Conservation (phyloP, 2,797 vertebrate species). For the Scolopax bukidnonensis region DNA sequence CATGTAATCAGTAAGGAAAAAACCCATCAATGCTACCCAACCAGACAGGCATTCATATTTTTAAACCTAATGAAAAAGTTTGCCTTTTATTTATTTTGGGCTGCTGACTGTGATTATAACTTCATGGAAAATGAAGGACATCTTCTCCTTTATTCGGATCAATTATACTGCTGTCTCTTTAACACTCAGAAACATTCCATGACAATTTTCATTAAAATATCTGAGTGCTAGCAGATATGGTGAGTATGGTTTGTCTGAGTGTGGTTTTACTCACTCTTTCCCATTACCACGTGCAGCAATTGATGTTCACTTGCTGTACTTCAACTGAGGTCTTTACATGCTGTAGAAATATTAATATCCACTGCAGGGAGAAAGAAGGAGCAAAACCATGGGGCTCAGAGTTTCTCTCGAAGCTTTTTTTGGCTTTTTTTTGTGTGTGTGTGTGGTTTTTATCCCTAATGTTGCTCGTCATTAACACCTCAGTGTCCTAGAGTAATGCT, state of each 20-base stretch:
- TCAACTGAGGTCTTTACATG: neutral
- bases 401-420: neutral
- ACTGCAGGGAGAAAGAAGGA: neutral
- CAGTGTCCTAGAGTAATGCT: neutral
- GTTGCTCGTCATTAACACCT: neutral
- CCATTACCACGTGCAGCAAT: neutral
- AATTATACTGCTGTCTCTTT: neutral
- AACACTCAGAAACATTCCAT: neutral
- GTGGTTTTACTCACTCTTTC: neutral
- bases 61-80: neutral
- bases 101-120: neutral
- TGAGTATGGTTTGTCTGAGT: neutral
- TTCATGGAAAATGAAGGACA: neutral
- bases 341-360: neutral
- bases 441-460: neutral
- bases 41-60: neutral
- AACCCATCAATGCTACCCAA: neutral
- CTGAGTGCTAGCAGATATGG: neutral
- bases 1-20: neutral
- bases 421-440: neutral
- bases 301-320: neutral
- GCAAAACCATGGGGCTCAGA: neutral
- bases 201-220: neutral
- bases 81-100: neutral
- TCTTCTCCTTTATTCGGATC: neutral